A percentile compares a stretch with the other conserved stretches of the same genome.
Conservation (phyloP, 1,140 invertebrate genomes). For the Neoseiulus cucumeris region DNA sequence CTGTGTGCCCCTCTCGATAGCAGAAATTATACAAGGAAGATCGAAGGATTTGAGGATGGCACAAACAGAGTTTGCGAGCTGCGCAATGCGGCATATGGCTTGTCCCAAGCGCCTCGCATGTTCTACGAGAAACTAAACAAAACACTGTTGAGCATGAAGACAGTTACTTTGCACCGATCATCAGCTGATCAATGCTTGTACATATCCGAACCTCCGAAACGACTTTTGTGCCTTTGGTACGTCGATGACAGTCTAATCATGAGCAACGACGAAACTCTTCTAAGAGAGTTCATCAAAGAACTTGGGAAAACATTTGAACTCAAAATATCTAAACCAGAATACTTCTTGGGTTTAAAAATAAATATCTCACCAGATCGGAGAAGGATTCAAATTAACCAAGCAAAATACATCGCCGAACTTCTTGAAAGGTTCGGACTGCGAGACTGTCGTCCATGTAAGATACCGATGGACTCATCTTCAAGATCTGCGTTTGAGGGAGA, state of each 20-base stretch:
- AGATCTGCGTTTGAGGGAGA: no score
- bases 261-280: not conserved
- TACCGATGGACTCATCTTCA: no score
- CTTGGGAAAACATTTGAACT: not conserved
- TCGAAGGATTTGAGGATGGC: conserved; percentile 18
- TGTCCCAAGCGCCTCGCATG: conserved; percentile 18
- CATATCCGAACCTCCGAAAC: not conserved
- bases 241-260: not conserved
- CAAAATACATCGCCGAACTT: not conserved
- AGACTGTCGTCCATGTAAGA: no score
- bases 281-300: not conserved
- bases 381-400: not conserved
- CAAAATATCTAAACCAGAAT: not conserved
- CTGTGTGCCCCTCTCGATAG: conserved; percentile 25
- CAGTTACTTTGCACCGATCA: not conserved
- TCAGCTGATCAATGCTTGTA: not conserved
- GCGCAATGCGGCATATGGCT: conserved; percentile 20
- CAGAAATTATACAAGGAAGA: conserved; percentile 27
- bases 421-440: not conserved
- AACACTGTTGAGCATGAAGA: not conserved
- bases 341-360: not conserved
- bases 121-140: not conserved
- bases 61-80: conserved; percentile 14
- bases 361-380: not conserved
- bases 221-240: not conserved